Conservation (phyloP, 23 tunicate species). For the Styela clava region DNA sequence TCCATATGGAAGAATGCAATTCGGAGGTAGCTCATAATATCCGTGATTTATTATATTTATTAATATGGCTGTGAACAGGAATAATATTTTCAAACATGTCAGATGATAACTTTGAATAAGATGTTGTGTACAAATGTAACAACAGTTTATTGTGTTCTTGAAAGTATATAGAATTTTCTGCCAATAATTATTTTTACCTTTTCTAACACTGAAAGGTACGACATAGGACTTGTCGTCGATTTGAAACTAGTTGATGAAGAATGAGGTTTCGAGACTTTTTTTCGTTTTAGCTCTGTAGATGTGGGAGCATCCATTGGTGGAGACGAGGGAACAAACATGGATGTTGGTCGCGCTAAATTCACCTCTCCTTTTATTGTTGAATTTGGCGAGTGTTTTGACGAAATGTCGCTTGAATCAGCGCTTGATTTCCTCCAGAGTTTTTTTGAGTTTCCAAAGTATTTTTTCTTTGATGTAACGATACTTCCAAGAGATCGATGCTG, state of each 20-base stretch:
- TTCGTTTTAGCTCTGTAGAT: not conserved
- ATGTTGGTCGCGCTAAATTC: constrained; percentile 7
- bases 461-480: constrained; percentile 36
- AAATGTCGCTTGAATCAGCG: not conserved
- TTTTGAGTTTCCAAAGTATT: constrained; percentile 20
- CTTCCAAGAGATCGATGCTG: constrained; percentile 30
- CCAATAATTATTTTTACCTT: too few species aligned
- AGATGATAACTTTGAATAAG: too few species aligned
- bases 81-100: too few species aligned
- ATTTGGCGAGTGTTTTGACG: not conserved
- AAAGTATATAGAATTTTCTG: too few species aligned
- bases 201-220: constrained; percentile 56
- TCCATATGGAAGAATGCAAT: too few species aligned
- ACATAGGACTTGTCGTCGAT: constrained; percentile 2
- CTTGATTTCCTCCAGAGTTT: constrained; percentile 50
- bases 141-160: too few species aligned
- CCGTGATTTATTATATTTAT: too few species aligned
- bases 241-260: not conserved
- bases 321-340: constrained; percentile 10
- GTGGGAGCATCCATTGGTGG: not conserved
- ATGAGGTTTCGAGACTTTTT: not conserved
- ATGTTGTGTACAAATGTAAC: too few species aligned
- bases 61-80: too few species aligned
- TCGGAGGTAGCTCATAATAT: too few species aligned
- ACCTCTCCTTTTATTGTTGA: not conserved